Percentiles rank a stretch among this genome's conserved stretches.
These are phyloP conservation scores for Vanessa cardui DNA, from an alignment of 2,888 invertebrate genomes.

Conservation along the genomic window DNA sequence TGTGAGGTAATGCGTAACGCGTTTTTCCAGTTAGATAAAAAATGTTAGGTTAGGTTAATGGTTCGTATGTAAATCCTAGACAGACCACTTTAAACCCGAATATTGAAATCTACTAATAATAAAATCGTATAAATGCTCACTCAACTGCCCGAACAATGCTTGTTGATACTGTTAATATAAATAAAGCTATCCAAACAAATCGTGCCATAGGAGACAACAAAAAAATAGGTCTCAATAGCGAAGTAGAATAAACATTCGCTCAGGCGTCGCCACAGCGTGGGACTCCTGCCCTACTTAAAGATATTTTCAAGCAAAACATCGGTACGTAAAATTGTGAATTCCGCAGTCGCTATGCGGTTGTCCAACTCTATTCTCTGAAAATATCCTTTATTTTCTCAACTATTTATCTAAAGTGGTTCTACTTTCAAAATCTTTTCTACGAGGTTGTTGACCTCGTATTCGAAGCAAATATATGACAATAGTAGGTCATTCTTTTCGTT, in stretches of 20 bases:
- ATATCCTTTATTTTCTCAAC: slow-evolving; percentile 21
- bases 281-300: slow-evolving; percentile 38
- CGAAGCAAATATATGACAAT: neutral
- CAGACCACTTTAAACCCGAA: too few relatives aligned
- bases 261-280: slow-evolving; percentile 28
- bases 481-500: neutral
- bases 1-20: too few relatives aligned
- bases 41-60: too few relatives aligned
- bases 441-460: slow-evolving; percentile 3
- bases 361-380: slow-evolving; percentile 24
- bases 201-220: neutral
- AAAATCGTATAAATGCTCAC: too few relatives aligned
- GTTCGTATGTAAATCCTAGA: too few relatives aligned
- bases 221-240: slow-evolving; percentile 16
- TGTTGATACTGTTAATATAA: too few relatives aligned
- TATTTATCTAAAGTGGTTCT: slow-evolving; percentile 15
- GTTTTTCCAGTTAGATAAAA: too few relatives aligned
- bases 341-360: slow-evolving; percentile 20
- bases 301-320: slow-evolving; percentile 41
- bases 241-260: slow-evolving; percentile 40
- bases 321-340: slow-evolving; percentile 24
- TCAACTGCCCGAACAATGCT: too few relatives aligned
- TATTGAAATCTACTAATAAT: too few relatives aligned
- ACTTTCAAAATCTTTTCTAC: slow-evolving; percentile 15
- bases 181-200: neutral